These are phyloP conservation scores for Chelonus formosanus DNA, from an alignment of 2,888 invertebrate species.

Conservation along the genomic window DNA sequence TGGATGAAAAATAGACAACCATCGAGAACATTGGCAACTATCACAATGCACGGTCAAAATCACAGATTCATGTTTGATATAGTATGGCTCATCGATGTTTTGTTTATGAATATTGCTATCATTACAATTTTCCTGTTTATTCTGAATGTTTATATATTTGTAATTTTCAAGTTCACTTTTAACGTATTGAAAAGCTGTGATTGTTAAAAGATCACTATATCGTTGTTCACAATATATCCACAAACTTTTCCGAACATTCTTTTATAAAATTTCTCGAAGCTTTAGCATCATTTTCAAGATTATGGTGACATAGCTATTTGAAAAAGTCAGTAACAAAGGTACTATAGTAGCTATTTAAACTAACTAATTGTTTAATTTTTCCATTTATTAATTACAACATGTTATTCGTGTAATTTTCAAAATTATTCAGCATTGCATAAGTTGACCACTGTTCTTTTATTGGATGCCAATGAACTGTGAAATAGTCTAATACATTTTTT, in stretches of 20 bases:
- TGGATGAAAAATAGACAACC: constrained; percentile 20
- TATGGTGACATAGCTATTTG: constrained; percentile 4
- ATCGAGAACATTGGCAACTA: constrained; percentile 30
- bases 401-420: constrained; percentile 24
- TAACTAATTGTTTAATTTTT: constrained; percentile 14
- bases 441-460: constrained; percentile 17
- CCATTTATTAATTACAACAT: constrained; percentile 18
- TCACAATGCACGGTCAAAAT: constrained; percentile 6
- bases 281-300: constrained; percentile 4
- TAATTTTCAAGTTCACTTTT: constrained; percentile 13
- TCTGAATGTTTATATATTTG: neutral
- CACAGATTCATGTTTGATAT: constrained; percentile 13
- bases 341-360: constrained; percentile 2
- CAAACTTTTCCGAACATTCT: neutral
- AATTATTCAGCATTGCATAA: constrained; percentile 13
- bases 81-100: neutral
- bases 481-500: constrained; percentile 12
- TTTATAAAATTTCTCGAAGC: constrained; percentile 19
- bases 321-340: constrained; percentile 13
- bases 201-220: constrained; percentile 5
- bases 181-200: neutral
- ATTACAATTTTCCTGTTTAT: no score
- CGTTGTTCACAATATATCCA: neutral
- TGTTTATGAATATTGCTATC: no score
- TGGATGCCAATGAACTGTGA: constrained; percentile 18